Conservation (phyloP, 1,140 invertebrate species). For the Copidosoma floridanum region DNA sequence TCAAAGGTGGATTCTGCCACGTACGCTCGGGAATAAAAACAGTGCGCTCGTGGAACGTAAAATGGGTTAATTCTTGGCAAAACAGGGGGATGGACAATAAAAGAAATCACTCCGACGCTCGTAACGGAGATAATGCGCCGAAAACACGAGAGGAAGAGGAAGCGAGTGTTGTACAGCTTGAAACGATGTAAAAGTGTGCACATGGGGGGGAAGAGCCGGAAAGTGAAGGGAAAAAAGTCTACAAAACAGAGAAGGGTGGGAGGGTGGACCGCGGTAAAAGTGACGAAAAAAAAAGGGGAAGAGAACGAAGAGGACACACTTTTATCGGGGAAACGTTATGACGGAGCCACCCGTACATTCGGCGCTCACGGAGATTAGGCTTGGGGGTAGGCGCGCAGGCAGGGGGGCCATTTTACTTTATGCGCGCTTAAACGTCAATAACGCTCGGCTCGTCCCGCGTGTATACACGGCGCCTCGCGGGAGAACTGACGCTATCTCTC, state of each 20-base stretch:
- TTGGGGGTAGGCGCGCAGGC: too few relatives aligned
- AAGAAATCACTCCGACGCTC: slow-evolving; percentile 4
- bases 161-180: too few relatives aligned
- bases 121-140: slow-evolving; percentile 6
- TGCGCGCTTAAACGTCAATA: slow-evolving; percentile 15
- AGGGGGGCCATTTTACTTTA: slow-evolving; percentile 6
- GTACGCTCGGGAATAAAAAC: too few relatives aligned
- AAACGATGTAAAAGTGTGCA: slow-evolving; percentile 2
- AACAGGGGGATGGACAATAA: slow-evolving; percentile 13
- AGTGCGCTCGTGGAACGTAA: too few relatives aligned
- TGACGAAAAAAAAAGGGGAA: neutral
- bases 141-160: slow-evolving; percentile 2
- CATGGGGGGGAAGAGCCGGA: neutral
- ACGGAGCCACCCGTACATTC: neutral
- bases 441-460: too few relatives aligned
- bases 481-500: slow-evolving; percentile 6
- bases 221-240: neutral
- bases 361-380: neutral
- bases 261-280: too few relatives aligned
- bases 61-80: slow-evolving; percentile 8
- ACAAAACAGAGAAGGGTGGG: neutral
- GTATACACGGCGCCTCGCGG: neutral
- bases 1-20: too few relatives aligned
- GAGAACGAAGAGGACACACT: neutral
- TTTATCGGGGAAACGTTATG: neutral